Evolutionary conservation across 2,797 vertebrate species (phyloP).

Genomic region (Labroides dimidiatus): DNA sequence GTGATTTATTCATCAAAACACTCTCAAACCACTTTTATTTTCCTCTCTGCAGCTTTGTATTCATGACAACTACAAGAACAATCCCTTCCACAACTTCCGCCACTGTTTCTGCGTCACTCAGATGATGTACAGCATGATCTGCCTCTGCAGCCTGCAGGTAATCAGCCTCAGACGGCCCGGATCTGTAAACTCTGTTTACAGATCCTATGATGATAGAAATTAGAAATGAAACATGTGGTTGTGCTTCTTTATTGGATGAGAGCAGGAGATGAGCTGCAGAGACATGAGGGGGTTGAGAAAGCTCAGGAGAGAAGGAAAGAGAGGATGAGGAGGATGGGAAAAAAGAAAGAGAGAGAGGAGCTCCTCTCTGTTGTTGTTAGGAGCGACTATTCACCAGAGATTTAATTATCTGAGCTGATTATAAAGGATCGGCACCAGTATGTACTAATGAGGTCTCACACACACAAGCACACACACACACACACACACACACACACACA

Average conservation of each 20-base stretch:
- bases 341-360: not conserved
- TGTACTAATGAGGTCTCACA: slow-evolving; percentile 29
- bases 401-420: slow-evolving; percentile 49
- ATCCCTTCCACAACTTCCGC: slow-evolving; percentile 97
- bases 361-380: slow-evolving; percentile 13
- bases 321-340: not conserved
- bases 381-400: slow-evolving; percentile 30
- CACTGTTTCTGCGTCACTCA: slow-evolving; percentile 97
- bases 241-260: not conserved
- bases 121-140: slow-evolving; percentile 99
- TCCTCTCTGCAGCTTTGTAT: slow-evolving; percentile 86
- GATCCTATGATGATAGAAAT: too few relatives aligned
- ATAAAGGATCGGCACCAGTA: slow-evolving; percentile 8
- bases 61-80: slow-evolving; percentile 94
- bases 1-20: not conserved
- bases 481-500: slow-evolving; percentile 2
- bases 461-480: slow-evolving; percentile 5
- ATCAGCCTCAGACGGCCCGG: not conserved
- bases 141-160: slow-evolving; percentile 92
- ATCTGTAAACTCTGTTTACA: too few relatives aligned
- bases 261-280: not conserved
- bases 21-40: slow-evolving; percentile 10
- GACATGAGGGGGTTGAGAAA: not conserved
- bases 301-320: not conserved
- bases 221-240: not conserved